Conservation (phyloP, 1,140 invertebrate species). For the Amyelois transitella region DNA sequence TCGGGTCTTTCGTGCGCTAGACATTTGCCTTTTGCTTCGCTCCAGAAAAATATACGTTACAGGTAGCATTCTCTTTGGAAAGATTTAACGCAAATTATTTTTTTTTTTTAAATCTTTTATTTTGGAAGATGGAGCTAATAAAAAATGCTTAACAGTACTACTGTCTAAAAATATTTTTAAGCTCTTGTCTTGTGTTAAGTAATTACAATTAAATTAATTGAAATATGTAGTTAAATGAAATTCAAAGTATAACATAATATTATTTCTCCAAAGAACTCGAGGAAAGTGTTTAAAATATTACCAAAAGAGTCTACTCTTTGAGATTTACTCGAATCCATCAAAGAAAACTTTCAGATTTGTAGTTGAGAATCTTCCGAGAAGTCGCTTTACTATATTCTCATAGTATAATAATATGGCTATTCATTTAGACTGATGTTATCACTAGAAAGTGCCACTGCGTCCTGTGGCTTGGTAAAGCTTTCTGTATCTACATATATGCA, state of each 20-base stretch:
- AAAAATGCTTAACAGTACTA: not conserved
- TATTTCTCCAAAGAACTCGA: not conserved
- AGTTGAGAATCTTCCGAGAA: not conserved
- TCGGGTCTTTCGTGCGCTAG: too few relatives aligned
- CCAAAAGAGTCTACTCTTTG: not conserved
- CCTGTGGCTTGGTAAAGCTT: too few relatives aligned
- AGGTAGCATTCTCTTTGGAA: too few relatives aligned
- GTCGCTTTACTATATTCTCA: not conserved
- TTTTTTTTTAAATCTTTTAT: too few relatives aligned
- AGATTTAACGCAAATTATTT: too few relatives aligned
- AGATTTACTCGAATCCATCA: not conserved
- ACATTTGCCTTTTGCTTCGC: too few relatives aligned
- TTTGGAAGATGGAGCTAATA: not conserved
- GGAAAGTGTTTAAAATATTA: not conserved
- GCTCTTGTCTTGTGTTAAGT: not conserved
- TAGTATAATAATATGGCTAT: not conserved
- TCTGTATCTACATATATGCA: too few relatives aligned
- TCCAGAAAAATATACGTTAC: too few relatives aligned
- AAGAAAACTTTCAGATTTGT: not conserved
- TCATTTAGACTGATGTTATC: not conserved
- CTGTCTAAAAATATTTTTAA: not conserved
- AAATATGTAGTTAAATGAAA: not conserved
- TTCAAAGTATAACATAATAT: not conserved
- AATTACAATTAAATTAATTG: not conserved
- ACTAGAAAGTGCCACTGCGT: too few relatives aligned